Evolutionary conservation across 2,888 invertebrate species (phyloP), one percentile per base, ranked within the genome.

Genomic region (Malacosoma neustria): DNA sequence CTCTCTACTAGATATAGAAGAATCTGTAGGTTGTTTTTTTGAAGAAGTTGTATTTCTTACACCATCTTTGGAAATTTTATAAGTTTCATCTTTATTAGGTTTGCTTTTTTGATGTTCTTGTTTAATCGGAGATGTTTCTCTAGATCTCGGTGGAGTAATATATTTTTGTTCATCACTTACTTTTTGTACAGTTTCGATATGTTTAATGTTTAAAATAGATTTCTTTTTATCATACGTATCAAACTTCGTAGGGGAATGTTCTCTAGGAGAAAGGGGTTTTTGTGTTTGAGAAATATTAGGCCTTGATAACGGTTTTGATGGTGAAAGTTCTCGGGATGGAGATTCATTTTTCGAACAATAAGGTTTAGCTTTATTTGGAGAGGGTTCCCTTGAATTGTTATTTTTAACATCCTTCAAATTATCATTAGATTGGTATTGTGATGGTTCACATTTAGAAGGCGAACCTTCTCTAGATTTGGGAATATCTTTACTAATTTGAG

Each of bases 191-290:
- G 4, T 22, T 22, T 22, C 22, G 2, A 2, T 22, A 22, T 7
- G 22, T 22, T 22, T 22, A 13, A 4, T 57, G 52, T 34, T 43
- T 48, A 38, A 39, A 39, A n/a, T n/a, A 14, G 48, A 45, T 32
- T 52, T 54, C 39, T 56, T 63, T 34, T 57, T 65, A 22, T 62
- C 56, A 42, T 62, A 59, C 1, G 61, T 67, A 4, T 49, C 58
- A 40, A 51, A 58, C 44, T 67, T 65, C 1, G 49, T 40, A 9
- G 66, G 60, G 1, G 63, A 66, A 15, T 43, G 32, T 40, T 58
- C 57, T 29, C 50, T 49, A 4, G 40, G 35, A 29, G 33, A 31
- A 35, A 33, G 14, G 33, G 30, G 33, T 30, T 32, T 34, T 31
- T 22, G 22, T 5, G 22, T 4, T 22, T 5, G 22, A 22, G 22